Evolutionary conservation across 2,888 invertebrate genomes (phyloP).

Genomic region (Synergus umbraculus): DNA sequence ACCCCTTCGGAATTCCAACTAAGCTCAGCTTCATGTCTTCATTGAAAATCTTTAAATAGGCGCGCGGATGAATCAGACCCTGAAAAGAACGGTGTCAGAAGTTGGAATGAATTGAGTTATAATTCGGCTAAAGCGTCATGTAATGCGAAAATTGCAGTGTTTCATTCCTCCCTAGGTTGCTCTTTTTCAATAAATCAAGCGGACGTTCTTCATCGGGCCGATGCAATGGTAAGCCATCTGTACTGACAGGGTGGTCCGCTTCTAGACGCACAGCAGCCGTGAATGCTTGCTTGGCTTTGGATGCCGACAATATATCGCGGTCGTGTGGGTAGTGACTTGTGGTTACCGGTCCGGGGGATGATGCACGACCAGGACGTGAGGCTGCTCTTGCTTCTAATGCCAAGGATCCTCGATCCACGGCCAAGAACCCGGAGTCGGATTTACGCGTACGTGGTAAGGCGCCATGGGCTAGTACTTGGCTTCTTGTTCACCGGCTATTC

Average conservation of each 20-base stretch:
- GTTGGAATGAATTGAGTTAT: slow-evolving; percentile 14
- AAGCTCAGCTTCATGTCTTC: too few relatives aligned
- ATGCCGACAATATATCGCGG: slow-evolving; percentile 59
- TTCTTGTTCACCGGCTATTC: background rate
- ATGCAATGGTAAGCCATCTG: slow-evolving; percentile 32
- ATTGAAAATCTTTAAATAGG: background rate
- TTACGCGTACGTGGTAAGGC: slow-evolving; percentile 43
- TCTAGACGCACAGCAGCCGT: slow-evolving; percentile 38
- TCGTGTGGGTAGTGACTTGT: slow-evolving; percentile 69
- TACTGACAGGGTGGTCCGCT: slow-evolving; percentile 37
- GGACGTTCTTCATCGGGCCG: slow-evolving; percentile 37
- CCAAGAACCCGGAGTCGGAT: slow-evolving; percentile 47
- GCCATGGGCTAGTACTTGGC: background rate
- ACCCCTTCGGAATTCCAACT: too few relatives aligned
- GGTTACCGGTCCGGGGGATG: slow-evolving; percentile 69
- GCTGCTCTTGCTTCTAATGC: slow-evolving; percentile 49
- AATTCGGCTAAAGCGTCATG: slow-evolving; percentile 31
- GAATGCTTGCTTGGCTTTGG: slow-evolving; percentile 31
- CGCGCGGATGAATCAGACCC: background rate
- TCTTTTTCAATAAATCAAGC: slow-evolving; percentile 37
- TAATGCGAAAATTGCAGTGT: slow-evolving; percentile 35
- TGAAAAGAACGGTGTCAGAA: slow-evolving; percentile 36
- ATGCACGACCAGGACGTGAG: slow-evolving; percentile 67
- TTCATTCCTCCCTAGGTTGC: slow-evolving; percentile 29
- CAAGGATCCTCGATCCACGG: slow-evolving; percentile 23